A percentile compares a stretch with the other conserved stretches of the same genome.
These are phyloP conservation scores for Nomada ruficornis DNA, from an alignment of 2,888 invertebrate species.

Conservation along the genomic window DNA sequence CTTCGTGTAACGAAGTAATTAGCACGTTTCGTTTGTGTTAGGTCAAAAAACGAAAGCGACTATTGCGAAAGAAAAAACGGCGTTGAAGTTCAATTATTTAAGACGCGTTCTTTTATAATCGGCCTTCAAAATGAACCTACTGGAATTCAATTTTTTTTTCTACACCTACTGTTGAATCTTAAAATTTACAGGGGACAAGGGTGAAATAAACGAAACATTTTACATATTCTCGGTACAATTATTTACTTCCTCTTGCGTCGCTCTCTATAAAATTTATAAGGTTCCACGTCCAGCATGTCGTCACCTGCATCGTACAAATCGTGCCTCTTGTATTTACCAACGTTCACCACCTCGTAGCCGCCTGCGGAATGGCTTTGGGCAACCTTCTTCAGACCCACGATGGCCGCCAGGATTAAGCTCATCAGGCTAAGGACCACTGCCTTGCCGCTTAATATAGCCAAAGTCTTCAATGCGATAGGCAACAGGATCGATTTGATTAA, in stretches of 20 bases:
- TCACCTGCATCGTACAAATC: constrained; percentile 73
- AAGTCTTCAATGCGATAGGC: constrained; percentile 88
- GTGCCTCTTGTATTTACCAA: constrained; percentile 79
- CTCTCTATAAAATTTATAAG: constrained; percentile 80
- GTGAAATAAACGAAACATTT: background rate
- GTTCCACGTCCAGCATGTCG: constrained; percentile 73
- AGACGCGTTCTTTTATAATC: background rate
- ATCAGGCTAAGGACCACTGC: constrained; percentile 85
- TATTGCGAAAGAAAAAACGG: constrained; percentile 9
- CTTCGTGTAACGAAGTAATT: constrained; percentile 36
- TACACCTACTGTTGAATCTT: background rate
- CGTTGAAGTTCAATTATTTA: background rate
- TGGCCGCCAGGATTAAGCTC: constrained; percentile 87
- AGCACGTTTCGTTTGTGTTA: constrained; percentile 33
- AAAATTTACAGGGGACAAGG: background rate
- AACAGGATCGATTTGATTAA: constrained; percentile 89
- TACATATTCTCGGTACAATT: background rate
- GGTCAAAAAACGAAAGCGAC: background rate
- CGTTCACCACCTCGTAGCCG: constrained; percentile 71
- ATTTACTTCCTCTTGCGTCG: constrained; percentile 69
- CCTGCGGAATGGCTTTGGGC: constrained; percentile 74
- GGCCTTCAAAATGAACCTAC: no score
- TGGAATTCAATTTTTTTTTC: no score
- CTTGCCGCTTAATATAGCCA: constrained; percentile 88
- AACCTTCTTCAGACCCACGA: constrained; percentile 87